Conservation (phyloP, 1,140 invertebrate species). For the Aphelinus certus region DNA sequence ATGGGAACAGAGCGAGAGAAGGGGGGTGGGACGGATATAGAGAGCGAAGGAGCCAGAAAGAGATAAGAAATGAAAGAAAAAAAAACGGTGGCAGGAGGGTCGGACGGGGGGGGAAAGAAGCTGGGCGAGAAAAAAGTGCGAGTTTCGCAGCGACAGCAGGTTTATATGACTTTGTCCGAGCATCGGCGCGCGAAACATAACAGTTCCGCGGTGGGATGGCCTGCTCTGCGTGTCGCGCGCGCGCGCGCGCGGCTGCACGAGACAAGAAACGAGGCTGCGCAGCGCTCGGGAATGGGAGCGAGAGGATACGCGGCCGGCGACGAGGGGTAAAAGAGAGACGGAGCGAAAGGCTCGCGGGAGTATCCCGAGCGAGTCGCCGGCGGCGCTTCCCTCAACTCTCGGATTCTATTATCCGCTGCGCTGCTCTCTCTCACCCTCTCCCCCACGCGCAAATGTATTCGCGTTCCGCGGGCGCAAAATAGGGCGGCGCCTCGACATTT, state of each 20-base stretch:
- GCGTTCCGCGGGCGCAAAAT: conserved; percentile 35
- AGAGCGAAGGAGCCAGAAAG: background rate
- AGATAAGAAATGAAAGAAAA: background rate
- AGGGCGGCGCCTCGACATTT: conserved; percentile 46
- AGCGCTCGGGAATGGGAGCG: background rate
- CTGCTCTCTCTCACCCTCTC: conserved; percentile 8
- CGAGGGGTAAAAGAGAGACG: conserved; percentile 5
- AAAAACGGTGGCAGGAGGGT: background rate
- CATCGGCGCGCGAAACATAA: conserved; percentile 30
- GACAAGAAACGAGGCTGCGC: background rate
- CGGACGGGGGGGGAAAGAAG: background rate
- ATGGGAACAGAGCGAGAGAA: background rate
- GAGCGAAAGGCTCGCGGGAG: conserved; percentile 1
- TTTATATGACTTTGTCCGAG: conserved; percentile 25
- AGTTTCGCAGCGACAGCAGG: background rate
- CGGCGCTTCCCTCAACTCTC: conserved; percentile 35
- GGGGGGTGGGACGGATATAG: background rate
- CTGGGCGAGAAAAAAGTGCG: background rate
- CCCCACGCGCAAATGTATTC: conserved; percentile 40
- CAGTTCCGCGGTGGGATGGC: conserved; percentile 23
- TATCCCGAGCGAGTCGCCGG: conserved; percentile 26
- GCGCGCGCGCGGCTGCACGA: background rate
- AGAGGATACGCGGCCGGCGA: too few species aligned
- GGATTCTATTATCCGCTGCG: conserved; percentile 38
- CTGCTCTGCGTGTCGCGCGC: background rate